Evolutionary conservation across 30 jellyfish, hydroid and myxozoan species (phyloP).

Genomic region (Clytia hemisphaerica): DNA sequence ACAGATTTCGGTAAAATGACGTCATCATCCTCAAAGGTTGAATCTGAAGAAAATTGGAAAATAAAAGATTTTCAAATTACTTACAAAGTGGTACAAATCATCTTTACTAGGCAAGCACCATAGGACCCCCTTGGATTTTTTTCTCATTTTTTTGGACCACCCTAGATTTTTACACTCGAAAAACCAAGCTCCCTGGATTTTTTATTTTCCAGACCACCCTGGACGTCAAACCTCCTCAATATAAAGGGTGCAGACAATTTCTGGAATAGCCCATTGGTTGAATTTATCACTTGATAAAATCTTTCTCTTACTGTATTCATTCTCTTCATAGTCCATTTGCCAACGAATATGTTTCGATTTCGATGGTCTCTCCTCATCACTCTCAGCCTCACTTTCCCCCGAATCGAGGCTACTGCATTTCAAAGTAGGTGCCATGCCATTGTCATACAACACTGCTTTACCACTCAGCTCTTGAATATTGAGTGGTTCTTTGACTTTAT

Average conservation of each 20-base stretch:
- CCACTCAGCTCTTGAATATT: constrained; percentile 59
- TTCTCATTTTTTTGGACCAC: too few species aligned
- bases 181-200: too few species aligned
- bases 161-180: too few species aligned
- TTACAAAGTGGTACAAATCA: background rate
- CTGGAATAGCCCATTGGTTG: too few species aligned
- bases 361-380: constrained; percentile 51
- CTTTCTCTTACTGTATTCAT: too few species aligned
- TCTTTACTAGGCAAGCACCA: background rate
- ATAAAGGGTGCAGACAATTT: too few species aligned
- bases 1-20: constrained; percentile 79
- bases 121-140: too few species aligned
- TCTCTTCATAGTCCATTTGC: constrained; percentile 81
- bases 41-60: background rate
- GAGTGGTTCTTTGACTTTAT: constrained; percentile 58
- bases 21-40: constrained; percentile 59
- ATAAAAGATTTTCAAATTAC: background rate
- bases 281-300: too few species aligned
- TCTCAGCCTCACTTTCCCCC: constrained; percentile 64
- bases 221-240: too few species aligned
- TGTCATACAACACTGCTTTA: constrained; percentile 26
- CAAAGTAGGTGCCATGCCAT: constrained; percentile 61
- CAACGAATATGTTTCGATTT: constrained; percentile 92
- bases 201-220: too few species aligned
- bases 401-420: constrained; percentile 57